Conservation (phyloP, 1,140 invertebrate genomes). For the Dendrolimus punctatus region DNA sequence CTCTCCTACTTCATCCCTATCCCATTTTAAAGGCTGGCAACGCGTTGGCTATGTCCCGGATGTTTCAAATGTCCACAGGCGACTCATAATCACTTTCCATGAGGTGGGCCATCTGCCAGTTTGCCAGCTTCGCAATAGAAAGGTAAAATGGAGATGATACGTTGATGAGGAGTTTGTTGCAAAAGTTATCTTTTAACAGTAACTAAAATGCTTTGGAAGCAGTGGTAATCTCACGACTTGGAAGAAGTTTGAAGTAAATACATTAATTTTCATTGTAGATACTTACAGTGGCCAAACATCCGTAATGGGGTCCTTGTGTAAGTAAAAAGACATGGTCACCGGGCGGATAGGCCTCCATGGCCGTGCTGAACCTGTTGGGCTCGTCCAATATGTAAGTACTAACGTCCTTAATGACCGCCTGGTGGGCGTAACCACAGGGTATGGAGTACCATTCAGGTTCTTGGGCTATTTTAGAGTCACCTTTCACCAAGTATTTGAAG, state of each 20-base stretch:
- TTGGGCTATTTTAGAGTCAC: constrained; percentile 74
- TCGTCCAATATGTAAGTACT: constrained; percentile 72
- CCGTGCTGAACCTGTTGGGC: constrained; percentile 59
- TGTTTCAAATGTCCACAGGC: no score
- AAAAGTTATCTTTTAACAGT: no score
- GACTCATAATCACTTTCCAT: no score
- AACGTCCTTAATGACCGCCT: constrained; percentile 74
- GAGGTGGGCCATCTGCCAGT: no score
- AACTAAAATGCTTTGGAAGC: no score
- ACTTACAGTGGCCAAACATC: constrained; percentile 80
- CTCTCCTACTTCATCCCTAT: no score
- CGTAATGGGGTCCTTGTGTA: constrained; percentile 83
- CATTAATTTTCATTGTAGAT: background rate
- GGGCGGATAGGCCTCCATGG: constrained; percentile 82
- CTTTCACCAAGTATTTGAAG: constrained; percentile 53
- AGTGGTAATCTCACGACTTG: no score
- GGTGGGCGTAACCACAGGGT: constrained; percentile 77
- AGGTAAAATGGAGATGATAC: no score
- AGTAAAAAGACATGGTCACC: constrained; percentile 83
- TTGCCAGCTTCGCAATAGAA: no score
- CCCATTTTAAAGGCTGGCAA: no score
- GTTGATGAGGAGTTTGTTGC: no score
- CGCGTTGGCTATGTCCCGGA: no score
- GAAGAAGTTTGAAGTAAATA: background rate
- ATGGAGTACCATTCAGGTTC: constrained; percentile 79